phyloP scores from a whole-genome alignment of 2,113 vertebrate genomes.

The Tetrao urogallus region DNA sequence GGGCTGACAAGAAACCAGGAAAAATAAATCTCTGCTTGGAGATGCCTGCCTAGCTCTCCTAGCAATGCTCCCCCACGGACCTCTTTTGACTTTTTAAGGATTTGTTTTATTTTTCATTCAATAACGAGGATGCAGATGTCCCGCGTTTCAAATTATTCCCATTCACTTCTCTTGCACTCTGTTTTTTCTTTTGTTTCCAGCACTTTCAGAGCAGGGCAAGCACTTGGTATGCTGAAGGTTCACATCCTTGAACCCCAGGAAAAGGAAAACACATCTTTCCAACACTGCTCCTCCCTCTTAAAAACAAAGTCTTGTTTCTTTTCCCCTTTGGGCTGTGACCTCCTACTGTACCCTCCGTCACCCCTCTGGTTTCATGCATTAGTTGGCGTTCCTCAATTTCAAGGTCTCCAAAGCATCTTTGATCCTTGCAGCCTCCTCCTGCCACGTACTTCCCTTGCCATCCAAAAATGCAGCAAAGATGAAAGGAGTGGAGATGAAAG shows the following conservation, averaged over 20 bases:
- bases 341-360: background rate
- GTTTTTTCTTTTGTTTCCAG: background rate
- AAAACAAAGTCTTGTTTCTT: background rate
- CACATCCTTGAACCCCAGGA: background rate
- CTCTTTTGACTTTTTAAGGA: background rate
- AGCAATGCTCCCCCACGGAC: background rate
- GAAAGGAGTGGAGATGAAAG: constrained; percentile 38
- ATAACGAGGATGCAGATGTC: background rate
- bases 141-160: background rate
- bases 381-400: background rate
- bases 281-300: background rate
- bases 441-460: background rate
- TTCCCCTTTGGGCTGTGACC: background rate
- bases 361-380: background rate
- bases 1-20: background rate
- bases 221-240: background rate
- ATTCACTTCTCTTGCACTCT: background rate
- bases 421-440: background rate
- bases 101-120: constrained; percentile 15
- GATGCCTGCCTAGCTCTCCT: background rate
- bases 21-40: background rate
- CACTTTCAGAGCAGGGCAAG: background rate
- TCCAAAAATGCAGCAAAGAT: background rate
- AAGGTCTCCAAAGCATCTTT: background rate
- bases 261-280: background rate